Percentiles rank a stretch among this genome's conserved stretches.
These are phyloP conservation scores for Phyllostomus hastatus DNA, from an alignment of 2,113 vertebrate genomes.

Conservation along the genomic window DNA sequence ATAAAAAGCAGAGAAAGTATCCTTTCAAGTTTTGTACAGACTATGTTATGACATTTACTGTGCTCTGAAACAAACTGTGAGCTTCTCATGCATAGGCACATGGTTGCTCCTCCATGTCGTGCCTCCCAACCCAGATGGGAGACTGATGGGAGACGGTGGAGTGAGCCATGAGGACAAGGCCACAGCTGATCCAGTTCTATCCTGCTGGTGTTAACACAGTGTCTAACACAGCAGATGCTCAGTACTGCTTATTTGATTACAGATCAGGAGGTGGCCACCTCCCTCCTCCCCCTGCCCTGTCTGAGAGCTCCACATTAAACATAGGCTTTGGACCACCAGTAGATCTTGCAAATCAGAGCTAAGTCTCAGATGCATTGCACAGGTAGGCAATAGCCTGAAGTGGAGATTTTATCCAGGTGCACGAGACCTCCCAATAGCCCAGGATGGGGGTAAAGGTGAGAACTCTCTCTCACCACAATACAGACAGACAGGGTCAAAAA, in stretches of 20 bases:
- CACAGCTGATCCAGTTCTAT: background rate
- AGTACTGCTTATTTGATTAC: background rate
- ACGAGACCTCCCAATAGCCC: background rate
- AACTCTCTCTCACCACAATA: background rate
- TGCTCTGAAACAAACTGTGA: background rate
- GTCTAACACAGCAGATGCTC: background rate
- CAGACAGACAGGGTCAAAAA: background rate
- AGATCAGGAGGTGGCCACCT: background rate
- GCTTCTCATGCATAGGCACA: background rate
- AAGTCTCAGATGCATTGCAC: background rate
- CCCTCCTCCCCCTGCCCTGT: too few relatives aligned
- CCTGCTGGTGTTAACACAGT: background rate
- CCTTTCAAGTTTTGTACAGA: background rate
- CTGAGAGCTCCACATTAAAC: background rate
- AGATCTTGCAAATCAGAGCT: background rate
- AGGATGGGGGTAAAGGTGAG: background rate
- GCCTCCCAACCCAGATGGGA: background rate
- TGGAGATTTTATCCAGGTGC: background rate
- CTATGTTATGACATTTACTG: background rate
- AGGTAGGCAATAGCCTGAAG: background rate
- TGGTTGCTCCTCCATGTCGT: fast-evolving
- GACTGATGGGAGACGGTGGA: background rate
- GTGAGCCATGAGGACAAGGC: background rate
- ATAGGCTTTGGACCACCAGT: background rate
- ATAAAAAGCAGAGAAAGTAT: background rate